Evolutionary conservation across 2,888 invertebrate species (phyloP).

Genomic region (Punctoribates punctum): DNA sequence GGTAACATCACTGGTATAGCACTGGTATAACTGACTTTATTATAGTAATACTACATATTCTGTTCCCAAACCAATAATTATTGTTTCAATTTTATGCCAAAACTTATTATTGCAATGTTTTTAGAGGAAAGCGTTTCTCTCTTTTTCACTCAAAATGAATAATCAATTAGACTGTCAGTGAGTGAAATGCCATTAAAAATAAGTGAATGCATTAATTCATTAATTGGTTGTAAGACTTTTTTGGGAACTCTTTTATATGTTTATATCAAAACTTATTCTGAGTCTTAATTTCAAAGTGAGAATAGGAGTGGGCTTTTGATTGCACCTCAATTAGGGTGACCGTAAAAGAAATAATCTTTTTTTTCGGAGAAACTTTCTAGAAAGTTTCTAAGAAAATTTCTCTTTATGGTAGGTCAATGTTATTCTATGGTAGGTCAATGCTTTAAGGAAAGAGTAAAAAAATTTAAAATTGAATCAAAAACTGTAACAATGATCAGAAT

Average conservation of each 20-base stretch:
- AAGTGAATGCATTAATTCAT: slow-evolving; percentile 9
- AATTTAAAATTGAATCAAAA: too few species aligned
- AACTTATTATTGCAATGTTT: neutral
- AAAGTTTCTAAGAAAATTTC: too few species aligned
- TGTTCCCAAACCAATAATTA: slow-evolving; percentile 5
- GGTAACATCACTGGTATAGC: neutral
- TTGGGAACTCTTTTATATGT: neutral
- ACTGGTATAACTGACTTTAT: neutral
- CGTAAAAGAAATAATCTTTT: too few species aligned
- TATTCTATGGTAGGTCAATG: too few species aligned
- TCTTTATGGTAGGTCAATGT: too few species aligned
- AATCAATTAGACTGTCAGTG: neutral
- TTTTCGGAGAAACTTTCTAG: too few species aligned
- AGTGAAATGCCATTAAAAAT: neutral
- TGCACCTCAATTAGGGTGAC: too few species aligned
- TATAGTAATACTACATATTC: neutral
- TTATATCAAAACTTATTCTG: neutral
- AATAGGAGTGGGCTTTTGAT: too few species aligned
- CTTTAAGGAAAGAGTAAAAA: too few species aligned
- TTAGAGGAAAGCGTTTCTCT: neutral
- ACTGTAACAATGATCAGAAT: too few species aligned
- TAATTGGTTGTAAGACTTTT: slow-evolving; percentile 2
- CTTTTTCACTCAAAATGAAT: neutral
- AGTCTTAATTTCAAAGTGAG: neutral
- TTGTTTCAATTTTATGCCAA: neutral